Evolutionary conservation across 2,797 vertebrate genomes (phyloP), one percentile per base, ranked within the genome.

Genomic region (Mergus octosetaceus): DNA sequence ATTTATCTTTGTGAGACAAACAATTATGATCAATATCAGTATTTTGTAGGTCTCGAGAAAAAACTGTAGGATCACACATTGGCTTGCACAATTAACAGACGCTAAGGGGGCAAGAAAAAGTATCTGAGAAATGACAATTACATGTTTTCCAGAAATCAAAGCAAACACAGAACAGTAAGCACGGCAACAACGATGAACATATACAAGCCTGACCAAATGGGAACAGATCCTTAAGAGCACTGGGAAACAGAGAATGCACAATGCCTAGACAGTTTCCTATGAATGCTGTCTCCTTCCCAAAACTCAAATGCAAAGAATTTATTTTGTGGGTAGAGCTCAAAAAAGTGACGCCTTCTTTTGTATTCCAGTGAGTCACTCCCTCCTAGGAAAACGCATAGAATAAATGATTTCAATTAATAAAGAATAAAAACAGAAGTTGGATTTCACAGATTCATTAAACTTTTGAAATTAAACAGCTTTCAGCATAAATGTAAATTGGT

Each of bases 161-260:
- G 74, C 12, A 86, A 90, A n/a, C 1, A 5, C 30, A 28, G 6
- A 65, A 56, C 9, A 83, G 21, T 17, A n/a, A 84, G 11, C 62
- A 34, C 0, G 0, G 18, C n/a, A 76, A 56, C 14, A 89, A 17
- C 10, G 8, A 47, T 12, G 24, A 6, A 20, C 0, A 0, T 20
- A 81, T 62, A 69, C 72, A 65, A 87, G 83, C 6, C 1, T 56
- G 45, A 69, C 19, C 45, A 56, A 2, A 7, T 41, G 10, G 7
- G 90, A 87, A 74, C 6, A 0, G 68, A 82, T 71, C 49, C 66
- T 39, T 49, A 65, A 39, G 7, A 85, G 58, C 32, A 54, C 11
- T n/a, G 4, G 21, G 32, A 78, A 75, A 86, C 3, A 27, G 7
- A 56, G 8, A 85, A 73, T 0, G 2, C 13, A 76, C 12, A 72